phyloP scores from a whole-genome alignment of 2,113 vertebrate species.

The Rhegmatorhina hoffmannsi region DNA sequence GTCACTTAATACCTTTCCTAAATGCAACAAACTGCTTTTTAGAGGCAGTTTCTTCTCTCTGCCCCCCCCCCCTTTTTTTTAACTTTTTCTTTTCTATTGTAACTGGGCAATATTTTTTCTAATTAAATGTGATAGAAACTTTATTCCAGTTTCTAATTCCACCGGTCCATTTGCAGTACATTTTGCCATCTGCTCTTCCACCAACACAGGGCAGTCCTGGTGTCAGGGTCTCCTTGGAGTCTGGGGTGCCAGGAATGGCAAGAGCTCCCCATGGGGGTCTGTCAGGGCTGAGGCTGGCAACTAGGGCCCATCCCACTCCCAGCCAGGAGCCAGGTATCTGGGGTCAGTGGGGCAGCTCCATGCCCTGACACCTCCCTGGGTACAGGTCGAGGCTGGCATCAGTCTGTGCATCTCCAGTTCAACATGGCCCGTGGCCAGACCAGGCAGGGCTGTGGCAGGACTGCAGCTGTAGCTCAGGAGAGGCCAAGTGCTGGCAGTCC shows the following conservation, averaged over 20 bases:
- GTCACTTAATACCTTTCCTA: background rate
- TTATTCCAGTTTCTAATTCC: background rate
- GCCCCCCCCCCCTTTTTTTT: no score
- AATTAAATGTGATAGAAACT: background rate
- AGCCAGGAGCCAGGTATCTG: background rate
- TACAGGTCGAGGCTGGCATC: background rate
- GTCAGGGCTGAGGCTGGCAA: background rate
- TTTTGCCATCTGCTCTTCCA: background rate
- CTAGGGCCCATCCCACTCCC: background rate
- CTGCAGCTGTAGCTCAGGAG: background rate
- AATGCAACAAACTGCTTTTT: background rate
- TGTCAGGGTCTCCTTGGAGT: background rate
- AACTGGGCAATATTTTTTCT: background rate
- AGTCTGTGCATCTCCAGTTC: background rate
- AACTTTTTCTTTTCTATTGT: background rate
- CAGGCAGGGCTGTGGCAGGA: background rate
- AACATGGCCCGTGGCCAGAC: accelerated
- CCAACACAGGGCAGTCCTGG: background rate
- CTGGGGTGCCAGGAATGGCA: background rate
- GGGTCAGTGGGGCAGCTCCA: background rate
- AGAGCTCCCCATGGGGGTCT: background rate
- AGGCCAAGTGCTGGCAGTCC: background rate
- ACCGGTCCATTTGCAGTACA: background rate
- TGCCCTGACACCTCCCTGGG: no score
- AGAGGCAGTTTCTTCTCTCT: background rate